phyloP scores from a whole-genome alignment of 2,888 invertebrate genomes.

The Dolichopus griseipennis region DNA sequence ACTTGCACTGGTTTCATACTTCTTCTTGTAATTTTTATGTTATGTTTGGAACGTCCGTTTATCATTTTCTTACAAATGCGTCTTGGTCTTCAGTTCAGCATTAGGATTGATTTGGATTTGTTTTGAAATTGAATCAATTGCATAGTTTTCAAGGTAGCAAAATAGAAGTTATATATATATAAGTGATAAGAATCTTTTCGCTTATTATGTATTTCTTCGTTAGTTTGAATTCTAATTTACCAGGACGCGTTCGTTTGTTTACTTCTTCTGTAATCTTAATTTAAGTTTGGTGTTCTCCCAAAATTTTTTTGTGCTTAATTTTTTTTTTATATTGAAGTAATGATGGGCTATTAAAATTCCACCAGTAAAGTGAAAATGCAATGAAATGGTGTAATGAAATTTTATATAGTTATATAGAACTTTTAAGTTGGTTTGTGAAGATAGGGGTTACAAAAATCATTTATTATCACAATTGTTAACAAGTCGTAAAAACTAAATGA shows the following conservation, averaged over 20 bases:
- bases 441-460: neutral
- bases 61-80: neutral
- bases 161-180: too few species aligned
- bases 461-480: conserved; percentile 1
- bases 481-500: neutral
- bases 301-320: neutral
- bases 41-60: neutral
- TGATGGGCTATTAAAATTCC: neutral
- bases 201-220: too few species aligned
- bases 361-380: neutral
- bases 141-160: too few species aligned
- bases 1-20: neutral
- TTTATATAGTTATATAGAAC: too few species aligned
- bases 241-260: neutral
- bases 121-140: too few species aligned
- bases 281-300: neutral
- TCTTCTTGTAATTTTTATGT: neutral
- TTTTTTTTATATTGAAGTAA: neutral
- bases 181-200: too few species aligned
- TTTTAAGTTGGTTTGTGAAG: neutral
- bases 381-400: neutral
- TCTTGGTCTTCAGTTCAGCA: too few species aligned
- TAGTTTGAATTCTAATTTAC: too few species aligned
- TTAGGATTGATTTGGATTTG: too few species aligned
- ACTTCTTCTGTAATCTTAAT: neutral